These are phyloP conservation scores for Sebastes vulpes DNA, from an alignment of 2,797 vertebrate genomes.

Conservation along the genomic window DNA sequence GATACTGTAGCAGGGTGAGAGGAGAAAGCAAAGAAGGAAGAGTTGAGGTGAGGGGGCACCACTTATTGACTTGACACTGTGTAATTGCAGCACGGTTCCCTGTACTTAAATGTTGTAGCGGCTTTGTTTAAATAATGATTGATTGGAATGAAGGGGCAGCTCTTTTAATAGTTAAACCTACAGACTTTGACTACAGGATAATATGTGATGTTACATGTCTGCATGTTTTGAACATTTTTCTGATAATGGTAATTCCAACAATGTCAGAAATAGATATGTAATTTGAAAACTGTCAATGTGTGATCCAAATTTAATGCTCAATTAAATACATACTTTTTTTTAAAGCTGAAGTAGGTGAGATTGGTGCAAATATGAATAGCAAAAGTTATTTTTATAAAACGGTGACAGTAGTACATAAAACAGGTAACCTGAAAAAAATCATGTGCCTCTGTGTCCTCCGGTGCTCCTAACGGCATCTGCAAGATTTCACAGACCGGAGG, in stretches of 20 bases:
- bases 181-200: neutral
- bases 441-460: no score
- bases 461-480: no score
- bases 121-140: slow-evolving; percentile 4
- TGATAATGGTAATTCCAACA: neutral
- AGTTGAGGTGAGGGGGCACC: neutral
- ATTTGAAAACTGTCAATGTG: neutral
- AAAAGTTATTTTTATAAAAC: no score
- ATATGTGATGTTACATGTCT: neutral
- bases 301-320: neutral
- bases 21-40: neutral
- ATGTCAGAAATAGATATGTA: neutral
- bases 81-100: neutral
- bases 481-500: no score
- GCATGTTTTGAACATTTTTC: neutral
- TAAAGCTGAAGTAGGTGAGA: no score
- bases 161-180: neutral
- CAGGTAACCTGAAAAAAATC: no score
- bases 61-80: slow-evolving; percentile 18
- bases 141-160: neutral
- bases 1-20: neutral
- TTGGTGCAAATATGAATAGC: no score
- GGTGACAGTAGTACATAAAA: no score
- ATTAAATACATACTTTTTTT: neutral
- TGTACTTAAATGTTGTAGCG: neutral